phyloP scores from a whole-genome alignment of 2,888 invertebrate genomes.

The Pseudoips prasinana region DNA sequence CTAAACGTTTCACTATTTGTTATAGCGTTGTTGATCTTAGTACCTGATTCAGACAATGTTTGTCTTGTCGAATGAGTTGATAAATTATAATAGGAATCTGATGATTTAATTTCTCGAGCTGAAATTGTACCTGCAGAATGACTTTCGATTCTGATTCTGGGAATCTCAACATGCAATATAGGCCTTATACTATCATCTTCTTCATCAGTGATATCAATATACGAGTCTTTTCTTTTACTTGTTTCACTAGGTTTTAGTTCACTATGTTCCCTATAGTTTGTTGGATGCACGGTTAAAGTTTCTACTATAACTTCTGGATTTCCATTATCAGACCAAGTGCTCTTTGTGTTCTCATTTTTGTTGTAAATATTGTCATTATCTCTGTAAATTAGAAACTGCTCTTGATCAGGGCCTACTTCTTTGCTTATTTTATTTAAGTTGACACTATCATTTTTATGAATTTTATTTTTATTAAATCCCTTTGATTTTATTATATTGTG shows the following conservation, averaged over 20 bases:
- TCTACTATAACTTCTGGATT: conserved; percentile 32
- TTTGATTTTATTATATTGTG: conserved; percentile 23
- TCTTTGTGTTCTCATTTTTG: conserved; percentile 12
- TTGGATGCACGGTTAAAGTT: conserved; percentile 20
- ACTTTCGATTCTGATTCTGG: conserved; percentile 43
- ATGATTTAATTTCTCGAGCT: conserved; percentile 47
- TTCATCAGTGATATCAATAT: conserved; percentile 24
- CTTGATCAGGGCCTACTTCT: conserved; percentile 42
- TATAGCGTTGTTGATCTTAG: conserved; percentile 22
- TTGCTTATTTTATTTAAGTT: conserved; percentile 27
- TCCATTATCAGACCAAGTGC: conserved; percentile 22
- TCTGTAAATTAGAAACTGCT: conserved; percentile 58
- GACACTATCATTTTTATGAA: conserved; percentile 16
- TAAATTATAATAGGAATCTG: conserved; percentile 43
- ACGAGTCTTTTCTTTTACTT: conserved; percentile 15
- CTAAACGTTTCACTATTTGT: conserved; percentile 12
- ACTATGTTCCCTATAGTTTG: conserved; percentile 10
- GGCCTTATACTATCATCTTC: conserved; percentile 42
- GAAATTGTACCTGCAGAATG: conserved; percentile 37
- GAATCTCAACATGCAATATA: conserved; percentile 50
- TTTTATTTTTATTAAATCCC: too few species aligned
- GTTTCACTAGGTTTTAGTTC: conserved; percentile 4
- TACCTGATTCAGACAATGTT: conserved; percentile 27
- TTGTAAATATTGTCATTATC: conserved; percentile 45
- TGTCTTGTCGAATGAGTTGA: conserved; percentile 36